phyloP scores from a whole-genome alignment of 2,888 invertebrate species.

The Colostygia pectinataria region DNA sequence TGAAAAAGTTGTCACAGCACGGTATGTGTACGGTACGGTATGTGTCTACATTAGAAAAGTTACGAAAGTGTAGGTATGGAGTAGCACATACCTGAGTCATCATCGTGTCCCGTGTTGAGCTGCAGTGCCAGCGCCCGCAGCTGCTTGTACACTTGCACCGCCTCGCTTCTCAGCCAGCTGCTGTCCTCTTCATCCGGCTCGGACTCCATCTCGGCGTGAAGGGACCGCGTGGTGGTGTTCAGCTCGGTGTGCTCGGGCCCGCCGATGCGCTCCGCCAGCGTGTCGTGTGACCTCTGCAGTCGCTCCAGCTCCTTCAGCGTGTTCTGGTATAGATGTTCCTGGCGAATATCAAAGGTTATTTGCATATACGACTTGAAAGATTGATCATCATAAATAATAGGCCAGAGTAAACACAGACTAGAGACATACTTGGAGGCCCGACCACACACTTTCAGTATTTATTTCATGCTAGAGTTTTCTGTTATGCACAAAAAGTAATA shows the following conservation, averaged over 20 bases:
- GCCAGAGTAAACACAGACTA: no score
- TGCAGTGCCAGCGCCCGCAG: slow-evolving; percentile 88
- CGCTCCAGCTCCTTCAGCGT: slow-evolving; percentile 87
- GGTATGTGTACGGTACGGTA: no score
- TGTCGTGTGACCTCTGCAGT: slow-evolving; percentile 87
- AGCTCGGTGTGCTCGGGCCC: slow-evolving; percentile 77
- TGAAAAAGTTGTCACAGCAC: no score
- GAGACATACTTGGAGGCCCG: no score
- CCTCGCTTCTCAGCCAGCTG: slow-evolving; percentile 85
- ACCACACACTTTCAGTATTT: no score
- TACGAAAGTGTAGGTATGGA: no score
- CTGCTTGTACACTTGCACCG: slow-evolving; percentile 88
- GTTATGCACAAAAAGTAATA: no score
- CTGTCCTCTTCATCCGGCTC: slow-evolving; percentile 84
- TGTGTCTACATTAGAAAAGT: no score
- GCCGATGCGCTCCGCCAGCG: slow-evolving; percentile 87
- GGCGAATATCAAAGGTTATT: neutral
- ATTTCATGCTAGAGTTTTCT: no score
- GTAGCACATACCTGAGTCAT: slow-evolving; percentile 83
- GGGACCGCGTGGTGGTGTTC: slow-evolving; percentile 84
- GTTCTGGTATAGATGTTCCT: slow-evolving; percentile 81
- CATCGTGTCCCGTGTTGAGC: slow-evolving; percentile 89
- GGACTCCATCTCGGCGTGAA: slow-evolving; percentile 95
- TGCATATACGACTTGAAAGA: neutral
- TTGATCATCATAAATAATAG: no score